Evolutionary conservation across 2,888 invertebrate genomes (phyloP).

Genomic region (Pollenia amentaria): DNA sequence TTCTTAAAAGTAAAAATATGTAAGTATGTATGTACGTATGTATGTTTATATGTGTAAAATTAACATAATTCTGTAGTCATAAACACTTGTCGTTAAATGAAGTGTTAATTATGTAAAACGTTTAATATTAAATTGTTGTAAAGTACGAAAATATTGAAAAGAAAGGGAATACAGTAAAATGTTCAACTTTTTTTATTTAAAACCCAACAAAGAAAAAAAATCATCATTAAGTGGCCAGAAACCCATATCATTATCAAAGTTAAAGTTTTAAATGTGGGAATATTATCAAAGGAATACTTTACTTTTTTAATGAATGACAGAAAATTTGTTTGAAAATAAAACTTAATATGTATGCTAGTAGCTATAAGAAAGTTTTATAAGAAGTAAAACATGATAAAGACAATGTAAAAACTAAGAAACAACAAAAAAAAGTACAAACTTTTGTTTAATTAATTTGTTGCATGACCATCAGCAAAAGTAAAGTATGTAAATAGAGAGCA

Average conservation of each 20-base stretch:
- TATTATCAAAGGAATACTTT: conserved; percentile 29
- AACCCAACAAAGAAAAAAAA: neutral
- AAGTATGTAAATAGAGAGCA: conserved; percentile 39
- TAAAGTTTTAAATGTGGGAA: conserved; percentile 3
- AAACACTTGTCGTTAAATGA: conserved; percentile 73
- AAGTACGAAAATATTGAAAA: neutral
- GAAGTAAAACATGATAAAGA: conserved; percentile 46
- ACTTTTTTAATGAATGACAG: neutral
- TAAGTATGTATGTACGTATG: neutral
- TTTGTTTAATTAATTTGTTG: conserved; percentile 71
- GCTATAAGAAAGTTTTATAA: conserved; percentile 46
- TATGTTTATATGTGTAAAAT: conserved; percentile 30
- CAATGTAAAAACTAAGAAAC: neutral
- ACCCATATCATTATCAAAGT: neutral
- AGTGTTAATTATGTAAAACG: conserved; percentile 74
- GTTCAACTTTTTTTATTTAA: neutral
- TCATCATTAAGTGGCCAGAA: conserved; percentile 11
- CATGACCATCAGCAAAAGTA: conserved; percentile 60
- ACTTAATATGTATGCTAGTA: conserved; percentile 52
- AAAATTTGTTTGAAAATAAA: conserved; percentile 40
- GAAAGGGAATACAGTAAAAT: neutral
- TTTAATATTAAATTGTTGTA: conserved; percentile 50
- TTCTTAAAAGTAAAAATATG: neutral
- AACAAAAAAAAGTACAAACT: conserved; percentile 38
- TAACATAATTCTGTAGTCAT: conserved; percentile 71